Evolutionary conservation across 64 coral and sea anemone species (phyloP).

Genomic region (Platygyra sinensis): DNA sequence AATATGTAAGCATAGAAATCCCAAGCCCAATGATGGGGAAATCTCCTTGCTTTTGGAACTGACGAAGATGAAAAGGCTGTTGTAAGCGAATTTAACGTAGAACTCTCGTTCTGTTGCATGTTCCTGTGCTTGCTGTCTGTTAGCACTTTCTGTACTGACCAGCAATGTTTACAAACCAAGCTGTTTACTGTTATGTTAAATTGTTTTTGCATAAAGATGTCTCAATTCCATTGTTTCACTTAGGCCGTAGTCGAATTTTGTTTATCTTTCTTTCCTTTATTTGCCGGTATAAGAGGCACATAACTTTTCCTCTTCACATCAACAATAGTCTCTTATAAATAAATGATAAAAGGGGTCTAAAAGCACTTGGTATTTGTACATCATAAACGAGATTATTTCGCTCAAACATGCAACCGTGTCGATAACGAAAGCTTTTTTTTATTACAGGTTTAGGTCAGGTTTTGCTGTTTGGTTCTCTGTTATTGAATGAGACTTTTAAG

Average conservation of each 20-base stretch:
- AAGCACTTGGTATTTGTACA: too few species aligned
- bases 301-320: background rate
- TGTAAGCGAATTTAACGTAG: background rate
- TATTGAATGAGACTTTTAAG: too few species aligned
- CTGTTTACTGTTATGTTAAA: background rate
- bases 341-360: too few species aligned
- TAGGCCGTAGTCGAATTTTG: background rate
- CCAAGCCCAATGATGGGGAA: slow-evolving; percentile 7
- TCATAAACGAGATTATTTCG: too few species aligned
- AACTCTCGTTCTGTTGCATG: background rate
- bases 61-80: background rate
- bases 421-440: too few species aligned
- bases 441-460: too few species aligned
- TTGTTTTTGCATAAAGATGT: background rate
- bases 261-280: background rate
- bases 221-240: background rate
- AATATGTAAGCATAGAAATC: slow-evolving; percentile 4
- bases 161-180: background rate
- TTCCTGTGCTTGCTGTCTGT: background rate
- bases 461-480: too few species aligned
- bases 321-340: background rate
- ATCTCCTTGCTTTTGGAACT: background rate
- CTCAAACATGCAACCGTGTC: too few species aligned
- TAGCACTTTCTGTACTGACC: background rate
- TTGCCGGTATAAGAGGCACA: background rate